These are phyloP conservation scores for Hymenochirus boettgeri DNA, from an alignment of 2,113 vertebrate genomes.

Conservation along the genomic window DNA sequence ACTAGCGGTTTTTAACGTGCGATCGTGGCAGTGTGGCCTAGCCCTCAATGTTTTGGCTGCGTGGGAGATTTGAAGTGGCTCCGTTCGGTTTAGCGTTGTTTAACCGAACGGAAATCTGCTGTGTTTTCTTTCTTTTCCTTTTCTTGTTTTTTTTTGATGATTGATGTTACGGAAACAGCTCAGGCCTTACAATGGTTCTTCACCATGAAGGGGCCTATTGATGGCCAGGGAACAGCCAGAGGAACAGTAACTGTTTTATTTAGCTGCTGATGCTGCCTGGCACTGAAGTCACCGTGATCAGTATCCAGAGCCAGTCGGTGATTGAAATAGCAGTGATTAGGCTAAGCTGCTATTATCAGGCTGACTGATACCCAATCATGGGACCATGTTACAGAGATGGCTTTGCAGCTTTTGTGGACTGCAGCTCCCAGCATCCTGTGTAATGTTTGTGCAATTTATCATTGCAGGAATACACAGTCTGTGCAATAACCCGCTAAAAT, in stretches of 20 bases:
- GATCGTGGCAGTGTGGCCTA: too few species aligned
- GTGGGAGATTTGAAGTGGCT: constrained; percentile 25
- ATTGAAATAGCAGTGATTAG: constrained; percentile 29
- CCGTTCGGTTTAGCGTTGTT: constrained; percentile 42
- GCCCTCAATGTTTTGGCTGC: too few species aligned
- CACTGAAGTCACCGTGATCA: constrained; percentile 59
- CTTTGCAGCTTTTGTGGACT: too few species aligned
- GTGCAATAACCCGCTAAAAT: too few species aligned
- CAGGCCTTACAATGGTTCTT: constrained; percentile 60
- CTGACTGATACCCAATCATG: too few species aligned
- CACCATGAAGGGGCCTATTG: constrained; percentile 59
- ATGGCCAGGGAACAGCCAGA: constrained; percentile 56
- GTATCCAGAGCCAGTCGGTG: constrained; percentile 35
- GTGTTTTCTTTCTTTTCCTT: constrained; percentile 40
- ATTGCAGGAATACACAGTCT: too few species aligned
- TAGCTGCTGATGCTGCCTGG: constrained; percentile 69
- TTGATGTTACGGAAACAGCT: constrained; percentile 58
- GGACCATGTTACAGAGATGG: too few species aligned
- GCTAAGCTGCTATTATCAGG: too few species aligned
- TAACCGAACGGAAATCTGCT: constrained; percentile 32
- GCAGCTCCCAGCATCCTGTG: too few species aligned
- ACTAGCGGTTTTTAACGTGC: too few species aligned
- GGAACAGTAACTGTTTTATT: constrained; percentile 67
- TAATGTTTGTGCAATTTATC: too few species aligned
- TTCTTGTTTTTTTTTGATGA: constrained; percentile 51